Base-by-base conservation (phyloP, 1,140 invertebrate genomes). In the Atta colombica region DNA sequence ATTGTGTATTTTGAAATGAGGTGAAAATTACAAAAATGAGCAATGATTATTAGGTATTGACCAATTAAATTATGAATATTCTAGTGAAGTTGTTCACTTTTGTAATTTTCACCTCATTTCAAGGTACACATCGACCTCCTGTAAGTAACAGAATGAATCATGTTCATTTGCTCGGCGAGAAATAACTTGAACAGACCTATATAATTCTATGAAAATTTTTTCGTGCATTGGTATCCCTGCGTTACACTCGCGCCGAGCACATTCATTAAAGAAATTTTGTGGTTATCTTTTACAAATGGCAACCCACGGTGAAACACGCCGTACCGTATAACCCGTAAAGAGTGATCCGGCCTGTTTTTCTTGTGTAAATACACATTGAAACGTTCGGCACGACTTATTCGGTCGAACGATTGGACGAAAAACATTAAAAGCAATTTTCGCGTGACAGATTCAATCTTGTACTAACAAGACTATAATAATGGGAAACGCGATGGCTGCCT, bases 401-500 rank as follows among this genome's bases (percentile, higher is more conserved):
- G 16, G 31, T 4, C 14, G 28, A 45, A 16, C 49, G 35, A 86
- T 18, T 28, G 45, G 28, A 58, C 60, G 16, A 28, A 16, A 10
- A 8, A 35, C n/a, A 31, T 39, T 21, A 28, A 16, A 10, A 21
- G 55, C n/a, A 31, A 60, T 21, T 12, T 10, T 49, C 58, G 45
- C 31, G 10, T 16, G 25, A 55, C 18, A 14, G 0, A 53, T 61
- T 66, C 21, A 31, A 87, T 82, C 69, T 69, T 28, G 72, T 39
- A 0, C 10, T 35, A 49, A 86, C 65, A 58, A 88, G 53, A 45
- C 4, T 14, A 68, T 28, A 55, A 95, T 93, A 93, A 97, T 97
- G 96, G 96, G 96, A 77, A 97, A 97, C 92, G 96, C 97, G 90
- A 91, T 96, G 85, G 96, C 97, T 87, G 95, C 96, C 74, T 96